phyloP scores from a whole-genome alignment of 2,797 vertebrate species.

The Hippocampus kuda region DNA sequence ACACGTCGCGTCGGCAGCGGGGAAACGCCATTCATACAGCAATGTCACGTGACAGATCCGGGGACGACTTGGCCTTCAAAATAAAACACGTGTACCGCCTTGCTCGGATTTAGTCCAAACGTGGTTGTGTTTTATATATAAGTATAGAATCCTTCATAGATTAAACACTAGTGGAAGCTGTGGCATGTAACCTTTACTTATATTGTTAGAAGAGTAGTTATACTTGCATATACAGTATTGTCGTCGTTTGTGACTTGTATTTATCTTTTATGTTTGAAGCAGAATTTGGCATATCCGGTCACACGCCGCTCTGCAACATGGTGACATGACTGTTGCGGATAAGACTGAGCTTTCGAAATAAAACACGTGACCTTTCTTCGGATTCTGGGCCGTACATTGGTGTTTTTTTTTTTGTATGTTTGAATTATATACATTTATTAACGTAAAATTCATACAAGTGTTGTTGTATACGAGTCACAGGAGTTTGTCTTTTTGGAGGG shows the following conservation, averaged over 20 bases:
- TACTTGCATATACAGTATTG: not conserved
- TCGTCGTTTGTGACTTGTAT: not conserved
- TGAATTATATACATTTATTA: too few species aligned
- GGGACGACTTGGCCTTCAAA: slow-evolving; percentile 18
- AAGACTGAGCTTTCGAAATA: not conserved
- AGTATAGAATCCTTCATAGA: too few species aligned
- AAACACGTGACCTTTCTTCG: not conserved
- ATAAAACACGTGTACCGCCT: slow-evolving; percentile 12
- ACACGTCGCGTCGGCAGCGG: not conserved
- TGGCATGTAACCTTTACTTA: not conserved
- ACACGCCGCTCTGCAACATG: too few species aligned
- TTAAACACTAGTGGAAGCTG: too few species aligned
- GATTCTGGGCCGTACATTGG: not conserved
- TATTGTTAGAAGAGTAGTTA: not conserved
- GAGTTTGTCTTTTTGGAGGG: not conserved
- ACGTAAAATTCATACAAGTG: not conserved
- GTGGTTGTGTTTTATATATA: not conserved
- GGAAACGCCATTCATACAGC: not conserved
- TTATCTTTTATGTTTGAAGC: not conserved
- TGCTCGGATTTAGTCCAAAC: not conserved
- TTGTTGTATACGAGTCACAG: not conserved
- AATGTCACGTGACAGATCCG: not conserved
- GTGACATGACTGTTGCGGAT: not conserved
- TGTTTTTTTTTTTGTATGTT: not conserved
- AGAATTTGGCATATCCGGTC: not conserved